Conservation (phyloP, 1,140 invertebrate genomes). For the silkworm (Bombyx mori) region DNA sequence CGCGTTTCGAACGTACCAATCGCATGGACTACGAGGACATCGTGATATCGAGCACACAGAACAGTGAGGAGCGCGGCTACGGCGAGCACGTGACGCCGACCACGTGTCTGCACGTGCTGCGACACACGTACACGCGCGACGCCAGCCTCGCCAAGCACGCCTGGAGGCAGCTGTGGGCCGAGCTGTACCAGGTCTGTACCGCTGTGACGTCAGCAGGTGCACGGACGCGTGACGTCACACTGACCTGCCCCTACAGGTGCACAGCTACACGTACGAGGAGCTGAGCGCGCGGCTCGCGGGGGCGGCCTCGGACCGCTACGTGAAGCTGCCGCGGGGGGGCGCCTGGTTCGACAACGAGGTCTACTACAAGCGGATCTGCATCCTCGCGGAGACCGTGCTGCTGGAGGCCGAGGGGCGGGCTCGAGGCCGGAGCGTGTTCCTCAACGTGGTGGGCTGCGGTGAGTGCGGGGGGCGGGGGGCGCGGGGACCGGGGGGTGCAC, state of each 20-base stretch:
- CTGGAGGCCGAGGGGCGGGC: slow-evolving; percentile 37
- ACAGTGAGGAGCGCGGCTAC: slow-evolving; percentile 53
- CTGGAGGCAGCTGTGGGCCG: slow-evolving; percentile 59
- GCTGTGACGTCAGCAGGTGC: too few species aligned
- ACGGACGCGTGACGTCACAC: too few species aligned
- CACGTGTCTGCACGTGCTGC: slow-evolving; percentile 51
- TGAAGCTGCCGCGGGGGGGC: slow-evolving; percentile 19
- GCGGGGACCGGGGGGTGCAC: background rate
- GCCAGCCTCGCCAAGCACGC: slow-evolving; percentile 43
- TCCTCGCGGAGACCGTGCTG: slow-evolving; percentile 37
- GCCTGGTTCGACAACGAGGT: slow-evolving; percentile 53
- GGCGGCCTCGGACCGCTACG: slow-evolving; percentile 36
- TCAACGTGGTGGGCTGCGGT: slow-evolving; percentile 59
- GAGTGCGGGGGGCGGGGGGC: slow-evolving; percentile 8
- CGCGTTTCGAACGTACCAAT: slow-evolving; percentile 50
- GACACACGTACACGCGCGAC: slow-evolving; percentile 50
- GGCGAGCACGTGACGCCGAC: slow-evolving; percentile 47
- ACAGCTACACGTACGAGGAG: slow-evolving; percentile 51
- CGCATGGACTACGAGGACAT: slow-evolving; percentile 70
- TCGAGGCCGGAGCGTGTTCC: slow-evolving; percentile 20
- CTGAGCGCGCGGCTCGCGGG: slow-evolving; percentile 36
- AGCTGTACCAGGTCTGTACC: slow-evolving; percentile 47
- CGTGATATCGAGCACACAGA: slow-evolving; percentile 57
- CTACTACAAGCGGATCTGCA: slow-evolving; percentile 43
- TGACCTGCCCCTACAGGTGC: slow-evolving; percentile 33